Percentiles rank a stretch among this genome's conserved stretches.
phyloP scores from a whole-genome alignment of 2,888 invertebrate genomes.

The Quadriops clusia region DNA sequence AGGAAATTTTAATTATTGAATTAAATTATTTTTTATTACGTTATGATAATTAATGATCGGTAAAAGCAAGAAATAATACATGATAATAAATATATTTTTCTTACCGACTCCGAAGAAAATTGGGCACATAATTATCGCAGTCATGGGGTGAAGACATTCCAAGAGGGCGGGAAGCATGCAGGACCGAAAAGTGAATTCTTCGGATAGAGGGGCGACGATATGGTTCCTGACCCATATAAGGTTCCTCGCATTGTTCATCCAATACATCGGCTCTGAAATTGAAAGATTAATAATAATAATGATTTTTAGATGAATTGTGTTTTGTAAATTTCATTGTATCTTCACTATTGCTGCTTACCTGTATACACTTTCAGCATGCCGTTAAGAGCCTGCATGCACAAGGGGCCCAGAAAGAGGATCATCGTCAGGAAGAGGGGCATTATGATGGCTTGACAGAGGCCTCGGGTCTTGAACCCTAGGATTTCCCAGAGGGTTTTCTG shows the following conservation, averaged over 20 bases:
- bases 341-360: constrained; percentile 37
- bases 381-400: constrained; percentile 58
- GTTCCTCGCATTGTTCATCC: constrained; percentile 60
- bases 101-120: constrained; percentile 82
- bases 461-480: constrained; percentile 63
- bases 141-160: constrained; percentile 64
- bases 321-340: not conserved
- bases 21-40: constrained; percentile 3
- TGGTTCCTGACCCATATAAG: constrained; percentile 81
- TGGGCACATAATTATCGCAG: constrained; percentile 74
- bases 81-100: constrained; percentile 16
- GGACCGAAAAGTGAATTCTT: constrained; percentile 91
- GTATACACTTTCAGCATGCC: constrained; percentile 56
- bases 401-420: constrained; percentile 72
- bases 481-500: constrained; percentile 53
- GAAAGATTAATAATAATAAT: not conserved
- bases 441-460: constrained; percentile 59
- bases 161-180: constrained; percentile 88
- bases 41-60: not conserved
- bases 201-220: constrained; percentile 83
- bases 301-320: not conserved
- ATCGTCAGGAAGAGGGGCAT: constrained; percentile 69
- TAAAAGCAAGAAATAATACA: constrained; percentile 11
- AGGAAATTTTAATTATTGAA: not conserved
- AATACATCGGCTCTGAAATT: constrained; percentile 33